Evolutionary conservation across 2,113 vertebrate genomes (phyloP), one percentile per base, ranked within the genome.

Genomic region (Rhizomys pruinosus): DNA sequence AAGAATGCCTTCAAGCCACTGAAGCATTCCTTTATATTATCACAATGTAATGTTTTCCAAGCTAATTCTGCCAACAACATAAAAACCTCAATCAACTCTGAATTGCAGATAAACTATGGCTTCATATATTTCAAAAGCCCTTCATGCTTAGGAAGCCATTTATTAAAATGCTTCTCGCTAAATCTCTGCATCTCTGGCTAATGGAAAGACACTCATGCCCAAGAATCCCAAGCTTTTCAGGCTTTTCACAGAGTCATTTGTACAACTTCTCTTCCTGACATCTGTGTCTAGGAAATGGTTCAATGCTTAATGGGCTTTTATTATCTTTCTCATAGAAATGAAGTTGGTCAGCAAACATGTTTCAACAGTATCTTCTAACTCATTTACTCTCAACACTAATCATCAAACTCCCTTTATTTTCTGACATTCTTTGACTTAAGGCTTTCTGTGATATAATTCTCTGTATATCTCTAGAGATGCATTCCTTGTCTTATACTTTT

Each of bases 351-450:
- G 23, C 32, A 91, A 63, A 57, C 7, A 25, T 68, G 16, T 79
- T 87, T 82, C 52, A 84, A 61, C 10, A 44, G 9, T 34, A 1
- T 32, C 8, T 78, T 74, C 4, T 16, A 59, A 3, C 23, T 52
- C 1, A 32, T 52, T 87, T n/a, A 79, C 25, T 66, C 4, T 25
- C 55, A 90, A 85, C 16, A 69, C 13, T 64, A 82, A 39, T 73
- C 39, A 32, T 87, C 66, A 57, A 90, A 66, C 11, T 16, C 15
- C 63, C 69, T 69, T 91, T 71, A 71, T 93, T 92, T 93, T 93
- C 88, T 84, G 13, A 84, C 72, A n/a, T n/a, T 37, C 10, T 20
- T 74, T 68, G 37, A 4, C 10, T 78, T 64, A 79, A 82, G 59
- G 11, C 7, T 89, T 52, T 78, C 37, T 47, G 47, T 7, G 71